These are phyloP conservation scores for Dendroctonus valens DNA, from an alignment of 1,140 invertebrate genomes.

Conservation along the genomic window DNA sequence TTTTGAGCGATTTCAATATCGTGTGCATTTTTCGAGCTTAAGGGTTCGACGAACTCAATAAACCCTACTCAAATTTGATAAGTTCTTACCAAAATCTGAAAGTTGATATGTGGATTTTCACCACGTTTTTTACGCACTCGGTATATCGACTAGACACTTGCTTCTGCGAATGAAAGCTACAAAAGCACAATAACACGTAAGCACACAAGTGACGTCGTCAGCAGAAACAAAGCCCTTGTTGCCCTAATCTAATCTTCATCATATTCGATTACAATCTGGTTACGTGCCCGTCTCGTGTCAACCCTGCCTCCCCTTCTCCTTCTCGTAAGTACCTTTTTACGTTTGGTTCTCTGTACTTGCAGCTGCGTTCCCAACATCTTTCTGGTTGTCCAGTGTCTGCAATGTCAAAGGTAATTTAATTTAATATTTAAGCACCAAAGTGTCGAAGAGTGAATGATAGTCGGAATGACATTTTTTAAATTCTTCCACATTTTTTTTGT, in stretches of 20 bases:
- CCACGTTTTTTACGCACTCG: too few relatives aligned
- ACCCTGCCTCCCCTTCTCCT: neutral
- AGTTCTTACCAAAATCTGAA: too few relatives aligned
- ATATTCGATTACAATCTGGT: slow-evolving; percentile 31
- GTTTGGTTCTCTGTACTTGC: neutral
- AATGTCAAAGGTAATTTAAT: too few relatives aligned
- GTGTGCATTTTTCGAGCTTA: too few relatives aligned
- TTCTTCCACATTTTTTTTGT: too few relatives aligned
- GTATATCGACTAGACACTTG: neutral
- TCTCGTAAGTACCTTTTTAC: neutral
- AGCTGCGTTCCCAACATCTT: slow-evolving; percentile 1
- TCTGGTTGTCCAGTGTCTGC: neutral
- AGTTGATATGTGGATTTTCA: too few relatives aligned
- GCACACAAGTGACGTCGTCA: slow-evolving; percentile 9
- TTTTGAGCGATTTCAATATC: too few relatives aligned
- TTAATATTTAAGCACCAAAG: too few relatives aligned
- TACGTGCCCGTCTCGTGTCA: slow-evolving; percentile 29
- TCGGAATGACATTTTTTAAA: too few relatives aligned
- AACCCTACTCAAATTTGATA: too few relatives aligned
- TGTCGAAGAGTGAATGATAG: too few relatives aligned
- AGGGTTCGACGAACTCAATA: too few relatives aligned
- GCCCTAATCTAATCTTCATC: slow-evolving; percentile 28
- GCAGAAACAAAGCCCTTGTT: slow-evolving; percentile 30
- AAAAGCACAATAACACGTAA: slow-evolving; percentile 7
- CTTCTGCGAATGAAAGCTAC: neutral